A percentile compares a stretch with the other conserved stretches of the same genome.
Conservation (phyloP, 2,797 vertebrate genomes). For the Myotis planiceps region DNA sequence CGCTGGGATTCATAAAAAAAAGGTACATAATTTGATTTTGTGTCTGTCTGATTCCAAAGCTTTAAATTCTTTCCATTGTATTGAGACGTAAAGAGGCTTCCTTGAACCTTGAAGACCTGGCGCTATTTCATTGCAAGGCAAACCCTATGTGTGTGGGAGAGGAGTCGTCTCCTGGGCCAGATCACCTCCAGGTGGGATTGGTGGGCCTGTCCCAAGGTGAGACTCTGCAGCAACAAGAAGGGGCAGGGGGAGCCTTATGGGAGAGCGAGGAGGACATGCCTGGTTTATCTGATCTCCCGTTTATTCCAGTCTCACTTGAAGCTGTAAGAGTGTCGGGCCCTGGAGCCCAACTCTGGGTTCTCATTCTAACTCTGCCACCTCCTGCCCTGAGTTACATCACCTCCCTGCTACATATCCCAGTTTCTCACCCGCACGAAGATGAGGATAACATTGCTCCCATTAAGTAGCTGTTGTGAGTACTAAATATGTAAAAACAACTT, state of each 20-base stretch:
- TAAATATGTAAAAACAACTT: conserved; percentile 7
- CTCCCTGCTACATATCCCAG: background rate
- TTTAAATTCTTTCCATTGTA: background rate
- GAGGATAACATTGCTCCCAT: background rate
- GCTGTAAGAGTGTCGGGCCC: background rate
- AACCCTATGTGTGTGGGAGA: background rate
- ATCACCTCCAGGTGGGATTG: background rate
- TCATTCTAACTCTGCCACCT: background rate
- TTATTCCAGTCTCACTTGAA: background rate
- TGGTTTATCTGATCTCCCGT: background rate
- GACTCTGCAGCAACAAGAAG: background rate
- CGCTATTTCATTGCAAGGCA: background rate
- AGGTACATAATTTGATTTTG: background rate
- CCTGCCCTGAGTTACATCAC: background rate
- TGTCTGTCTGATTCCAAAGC: background rate
- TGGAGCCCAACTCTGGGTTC: background rate
- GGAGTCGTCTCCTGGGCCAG: background rate
- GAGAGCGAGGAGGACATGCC: background rate
- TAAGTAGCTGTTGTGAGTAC: background rate
- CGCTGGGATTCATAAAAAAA: background rate
- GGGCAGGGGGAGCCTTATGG: background rate
- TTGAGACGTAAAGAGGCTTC: background rate
- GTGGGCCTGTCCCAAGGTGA: background rate
- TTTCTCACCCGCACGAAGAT: background rate
- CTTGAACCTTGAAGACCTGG: background rate